A percentile compares a stretch with the other conserved stretches of the same genome.
phyloP scores from a whole-genome alignment of 2,888 invertebrate species.

The Elmis aenea region DNA sequence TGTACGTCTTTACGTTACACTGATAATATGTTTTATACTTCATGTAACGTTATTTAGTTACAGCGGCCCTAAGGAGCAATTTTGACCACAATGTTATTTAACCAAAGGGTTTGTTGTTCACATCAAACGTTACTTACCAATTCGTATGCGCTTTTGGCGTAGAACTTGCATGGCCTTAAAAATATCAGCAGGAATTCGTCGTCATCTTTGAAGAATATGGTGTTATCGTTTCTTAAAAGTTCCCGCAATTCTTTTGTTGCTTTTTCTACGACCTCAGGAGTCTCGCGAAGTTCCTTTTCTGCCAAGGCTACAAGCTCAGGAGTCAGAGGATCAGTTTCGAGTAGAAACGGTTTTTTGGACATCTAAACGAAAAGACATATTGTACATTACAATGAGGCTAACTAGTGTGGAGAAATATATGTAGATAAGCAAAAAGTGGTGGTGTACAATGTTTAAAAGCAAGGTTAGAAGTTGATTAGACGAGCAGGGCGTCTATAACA shows the following conservation, averaged over 20 bases:
- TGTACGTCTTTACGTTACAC: too few relatives aligned
- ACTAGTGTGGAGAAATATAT: background rate
- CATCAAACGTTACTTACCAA: constrained; percentile 70
- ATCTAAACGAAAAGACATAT: constrained; percentile 25
- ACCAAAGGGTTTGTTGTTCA: too few relatives aligned
- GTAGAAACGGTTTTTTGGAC: constrained; percentile 52
- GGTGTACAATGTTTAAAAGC: too few relatives aligned
- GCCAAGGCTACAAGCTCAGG: constrained; percentile 58
- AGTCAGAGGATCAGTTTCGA: constrained; percentile 56
- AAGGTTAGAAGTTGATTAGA: too few relatives aligned
- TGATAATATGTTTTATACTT: too few relatives aligned
- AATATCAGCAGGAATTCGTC: constrained; percentile 75
- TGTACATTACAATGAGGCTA: background rate
- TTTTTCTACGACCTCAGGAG: constrained; percentile 60
- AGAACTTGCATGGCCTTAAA: constrained; percentile 77
- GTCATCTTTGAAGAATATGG: constrained; percentile 64
- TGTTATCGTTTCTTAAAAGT: constrained; percentile 59
- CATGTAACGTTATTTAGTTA: too few relatives aligned
- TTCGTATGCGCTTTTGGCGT: constrained; percentile 73
- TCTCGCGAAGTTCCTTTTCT: constrained; percentile 63
- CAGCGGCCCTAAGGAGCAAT: too few relatives aligned
- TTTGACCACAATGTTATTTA: too few relatives aligned
- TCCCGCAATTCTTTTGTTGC: constrained; percentile 58
- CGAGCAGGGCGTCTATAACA: too few relatives aligned
- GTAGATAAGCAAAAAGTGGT: background rate